phyloP scores from a whole-genome alignment of 1,140 invertebrate genomes.

The Lepidurus packardi region DNA sequence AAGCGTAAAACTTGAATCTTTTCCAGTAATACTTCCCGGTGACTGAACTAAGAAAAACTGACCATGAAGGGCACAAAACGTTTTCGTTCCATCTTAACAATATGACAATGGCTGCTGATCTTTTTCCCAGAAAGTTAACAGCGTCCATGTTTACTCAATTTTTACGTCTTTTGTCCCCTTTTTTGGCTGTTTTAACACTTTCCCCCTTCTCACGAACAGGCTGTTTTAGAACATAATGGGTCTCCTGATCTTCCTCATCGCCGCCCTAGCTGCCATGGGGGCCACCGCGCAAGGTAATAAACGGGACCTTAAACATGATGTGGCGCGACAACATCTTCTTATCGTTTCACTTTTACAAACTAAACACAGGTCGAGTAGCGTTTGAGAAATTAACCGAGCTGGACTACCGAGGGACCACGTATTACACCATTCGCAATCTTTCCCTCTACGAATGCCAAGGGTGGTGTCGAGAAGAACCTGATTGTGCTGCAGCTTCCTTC shows the following conservation, averaged over 20 bases:
- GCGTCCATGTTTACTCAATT: neutral
- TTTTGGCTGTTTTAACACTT: neutral
- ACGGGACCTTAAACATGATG: neutral
- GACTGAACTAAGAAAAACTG: neutral
- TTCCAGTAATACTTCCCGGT: neutral
- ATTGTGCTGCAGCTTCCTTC: constrained; percentile 84
- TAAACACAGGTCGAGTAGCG: constrained; percentile 56
- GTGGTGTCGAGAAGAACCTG: constrained; percentile 84
- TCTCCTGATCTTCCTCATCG: neutral
- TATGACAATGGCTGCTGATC: neutral
- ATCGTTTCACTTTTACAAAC: constrained; percentile 37
- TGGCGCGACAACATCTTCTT: constrained; percentile 31
- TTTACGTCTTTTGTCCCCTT: neutral
- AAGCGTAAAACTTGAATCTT: neutral
- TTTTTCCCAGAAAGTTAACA: neutral
- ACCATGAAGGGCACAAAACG: neutral
- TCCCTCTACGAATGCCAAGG: constrained; percentile 90
- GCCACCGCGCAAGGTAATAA: neutral
- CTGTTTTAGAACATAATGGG: constrained; percentile 1
- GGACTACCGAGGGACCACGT: constrained; percentile 82
- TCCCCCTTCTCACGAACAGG: neutral
- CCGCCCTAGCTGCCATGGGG: neutral
- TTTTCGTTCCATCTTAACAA: neutral
- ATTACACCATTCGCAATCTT: constrained; percentile 85
- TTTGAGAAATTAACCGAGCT: constrained; percentile 90